A percentile compares a stretch with the other conserved stretches of the same genome.
Conservation (phyloP, 2,888 invertebrate species). For the Ceriagrion tenellum region DNA sequence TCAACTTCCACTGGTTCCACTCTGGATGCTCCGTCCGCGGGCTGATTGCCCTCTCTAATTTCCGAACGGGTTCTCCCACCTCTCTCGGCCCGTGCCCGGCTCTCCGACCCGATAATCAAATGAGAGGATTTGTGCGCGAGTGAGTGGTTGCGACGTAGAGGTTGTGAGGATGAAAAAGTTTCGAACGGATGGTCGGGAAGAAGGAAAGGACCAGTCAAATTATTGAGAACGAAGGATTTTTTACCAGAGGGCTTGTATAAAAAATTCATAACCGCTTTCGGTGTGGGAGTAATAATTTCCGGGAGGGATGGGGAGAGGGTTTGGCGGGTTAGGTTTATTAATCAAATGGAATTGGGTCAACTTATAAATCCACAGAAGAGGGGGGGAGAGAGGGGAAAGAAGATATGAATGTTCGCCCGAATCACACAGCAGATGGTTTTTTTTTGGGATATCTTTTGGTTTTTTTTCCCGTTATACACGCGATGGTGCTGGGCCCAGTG, state of each 20-base stretch:
- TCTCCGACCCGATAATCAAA: not conserved
- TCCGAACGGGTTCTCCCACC: not conserved
- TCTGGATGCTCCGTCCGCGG: not conserved
- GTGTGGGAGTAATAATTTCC: constrained; percentile 44
- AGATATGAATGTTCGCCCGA: not conserved
- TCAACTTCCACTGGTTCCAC: not conserved
- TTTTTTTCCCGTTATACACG: not conserved
- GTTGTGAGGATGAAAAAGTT: not conserved
- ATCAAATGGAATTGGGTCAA: constrained; percentile 54
- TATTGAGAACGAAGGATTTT: not conserved
- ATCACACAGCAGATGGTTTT: not conserved
- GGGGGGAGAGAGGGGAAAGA: not conserved
- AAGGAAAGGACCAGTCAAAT: not conserved
- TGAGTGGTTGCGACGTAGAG: not conserved
- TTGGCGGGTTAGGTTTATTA: constrained; percentile 20
- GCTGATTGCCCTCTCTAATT: not conserved
- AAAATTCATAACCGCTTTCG: constrained; percentile 7
- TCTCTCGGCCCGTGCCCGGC: not conserved
- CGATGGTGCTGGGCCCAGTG: not conserved
- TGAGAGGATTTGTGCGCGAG: not conserved
- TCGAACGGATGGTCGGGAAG: not conserved
- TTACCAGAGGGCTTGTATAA: not conserved
- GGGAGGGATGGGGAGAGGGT: not conserved
- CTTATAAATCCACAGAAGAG: constrained; percentile 50
- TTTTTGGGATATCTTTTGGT: not conserved